Evolutionary conservation across 2,888 invertebrate genomes (phyloP).

Genomic region (Agonopterix heracliana): DNA sequence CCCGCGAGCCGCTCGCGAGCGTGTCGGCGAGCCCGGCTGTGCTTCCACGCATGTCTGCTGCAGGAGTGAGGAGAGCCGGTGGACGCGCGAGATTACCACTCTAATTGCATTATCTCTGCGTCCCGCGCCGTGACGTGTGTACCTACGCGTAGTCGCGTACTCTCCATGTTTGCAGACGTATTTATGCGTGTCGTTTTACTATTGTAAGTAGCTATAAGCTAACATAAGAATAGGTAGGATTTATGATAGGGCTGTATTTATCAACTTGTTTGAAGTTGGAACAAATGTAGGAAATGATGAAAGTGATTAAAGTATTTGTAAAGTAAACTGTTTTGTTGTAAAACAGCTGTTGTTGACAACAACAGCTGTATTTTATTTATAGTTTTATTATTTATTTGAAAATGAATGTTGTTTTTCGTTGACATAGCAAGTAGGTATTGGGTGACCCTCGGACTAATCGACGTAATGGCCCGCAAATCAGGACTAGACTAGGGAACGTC

Average conservation of each 20-base stretch:
- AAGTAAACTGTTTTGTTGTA: too few species aligned
- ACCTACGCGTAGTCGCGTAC: slow-evolving; percentile 9
- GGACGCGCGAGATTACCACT: slow-evolving; percentile 38
- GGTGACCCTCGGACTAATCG: slow-evolving; percentile 22
- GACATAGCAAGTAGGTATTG: slow-evolving; percentile 3
- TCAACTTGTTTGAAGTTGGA: too few species aligned
- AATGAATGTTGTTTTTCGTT: neutral
- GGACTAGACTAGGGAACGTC: slow-evolving; percentile 18
- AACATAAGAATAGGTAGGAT: too few species aligned
- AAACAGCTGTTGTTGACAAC: too few species aligned
- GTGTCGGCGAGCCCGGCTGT: slow-evolving; percentile 80
- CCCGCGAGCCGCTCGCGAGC: slow-evolving; percentile 73
- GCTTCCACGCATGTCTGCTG: slow-evolving; percentile 79
- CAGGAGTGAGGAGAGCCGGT: slow-evolving; percentile 41
- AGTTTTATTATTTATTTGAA: too few species aligned
- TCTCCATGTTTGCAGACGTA: slow-evolving; percentile 18
- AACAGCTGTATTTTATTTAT: too few species aligned
- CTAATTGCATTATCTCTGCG: slow-evolving; percentile 68
- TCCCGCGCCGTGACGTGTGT: slow-evolving; percentile 44
- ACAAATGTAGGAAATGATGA: too few species aligned
- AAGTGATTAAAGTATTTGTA: too few species aligned
- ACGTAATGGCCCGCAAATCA: slow-evolving; percentile 21
- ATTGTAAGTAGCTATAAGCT: neutral
- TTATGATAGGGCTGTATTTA: too few species aligned
- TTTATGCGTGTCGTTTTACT: neutral